Evolutionary conservation across 2,113 vertebrate genomes (phyloP), one percentile per base, ranked within the genome.

Genomic region (Bos indicus): DNA sequence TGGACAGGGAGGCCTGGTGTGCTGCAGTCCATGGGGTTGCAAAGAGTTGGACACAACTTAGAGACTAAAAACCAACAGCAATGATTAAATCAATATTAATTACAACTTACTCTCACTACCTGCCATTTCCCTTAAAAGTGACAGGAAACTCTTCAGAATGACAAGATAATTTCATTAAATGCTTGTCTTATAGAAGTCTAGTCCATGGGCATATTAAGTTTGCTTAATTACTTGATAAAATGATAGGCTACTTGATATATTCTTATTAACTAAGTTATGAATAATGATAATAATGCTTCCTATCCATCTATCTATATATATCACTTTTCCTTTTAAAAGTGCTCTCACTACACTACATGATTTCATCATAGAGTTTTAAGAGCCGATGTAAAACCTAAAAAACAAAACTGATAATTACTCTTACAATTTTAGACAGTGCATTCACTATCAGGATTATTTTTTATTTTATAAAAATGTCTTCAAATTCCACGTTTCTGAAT

Each of bases 41-140:
- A 71, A 71, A 71, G 64, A 71, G n/a, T 3, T 12, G n/a, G n/a
- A 21, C 36, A 74, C 71, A 25, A 43, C 36, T 25, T 43, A 23
- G 11, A 25, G 10, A 21, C 36, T 40, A 25, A 21, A 36, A 36
- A 11, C 3, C 64, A 25, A 26, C 16, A 7, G 33, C 16, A 7
- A 8, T 7, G 7, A 2, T 5, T 46, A 40, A 23, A 57, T 3
- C 21, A 15, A 7, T 1, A 11, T 54, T 5, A 10, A 17, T 36
- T 36, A 12, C 3, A 26, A 25, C 3, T 71, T 13, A 2, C 28
- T 46, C 21, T 13, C 9, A 3, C 5, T 1, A 7, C 7, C 10
- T 28, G 12, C 13, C 16, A 0, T 17, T 40, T 33, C 54, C 10
- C 84, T 40, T 8, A 9, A 15, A 19, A n/a, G 12, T 15, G 30